Base-by-base conservation (phyloP, 1,140 invertebrate genomes). In the Drosophila nebulosa region DNA sequence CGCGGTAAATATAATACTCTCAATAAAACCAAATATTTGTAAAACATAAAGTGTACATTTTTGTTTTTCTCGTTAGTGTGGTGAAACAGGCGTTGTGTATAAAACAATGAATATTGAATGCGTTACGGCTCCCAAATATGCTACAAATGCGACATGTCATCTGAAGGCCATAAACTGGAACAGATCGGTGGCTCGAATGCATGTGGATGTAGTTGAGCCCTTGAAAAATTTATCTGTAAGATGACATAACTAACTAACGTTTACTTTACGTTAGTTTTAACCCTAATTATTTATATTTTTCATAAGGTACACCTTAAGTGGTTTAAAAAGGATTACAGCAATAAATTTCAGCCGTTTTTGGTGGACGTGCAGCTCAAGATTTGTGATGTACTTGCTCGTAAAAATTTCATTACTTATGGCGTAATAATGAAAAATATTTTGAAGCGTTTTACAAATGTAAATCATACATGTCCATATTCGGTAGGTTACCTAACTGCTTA, bases 301-400 rank as follows among this genome's bases (percentile, higher is more conserved):
- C 16, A 79, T n/a, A n/a, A n/a, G 71, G 1, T 60, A 4, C 52
- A 5, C 0, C 0, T 74, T 1, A 50, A 64, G 16, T 2, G 71
- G 5, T 68, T 64, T 5, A 75, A 67, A 5, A 75, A 7, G 18
- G 60, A 64, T 26, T 72, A 80, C 39, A 65, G 22, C 36, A 80
- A 80, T 35, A 21, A 79, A 18, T 80, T 52, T 58, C 67, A 80
- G 26, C 72, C 78, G 0, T 80, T 80, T 39, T 67, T 80, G 0
- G 7, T 80, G 0, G 53, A 80, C 42, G 55, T 72, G 1, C 3
- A 5, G 0, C 1, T 71, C 1, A 79, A 79, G 22, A 0, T 68
- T 0, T 76, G 77, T 10, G 72, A 79, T 39, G 0, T 71, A 1
- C 3, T 72, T 1, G n/a, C 63, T 0, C 64, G 22, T 5, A 56